These are phyloP conservation scores for Chloroceryle inda DNA, from an alignment of 2,797 vertebrate genomes.

Conservation along the genomic window DNA sequence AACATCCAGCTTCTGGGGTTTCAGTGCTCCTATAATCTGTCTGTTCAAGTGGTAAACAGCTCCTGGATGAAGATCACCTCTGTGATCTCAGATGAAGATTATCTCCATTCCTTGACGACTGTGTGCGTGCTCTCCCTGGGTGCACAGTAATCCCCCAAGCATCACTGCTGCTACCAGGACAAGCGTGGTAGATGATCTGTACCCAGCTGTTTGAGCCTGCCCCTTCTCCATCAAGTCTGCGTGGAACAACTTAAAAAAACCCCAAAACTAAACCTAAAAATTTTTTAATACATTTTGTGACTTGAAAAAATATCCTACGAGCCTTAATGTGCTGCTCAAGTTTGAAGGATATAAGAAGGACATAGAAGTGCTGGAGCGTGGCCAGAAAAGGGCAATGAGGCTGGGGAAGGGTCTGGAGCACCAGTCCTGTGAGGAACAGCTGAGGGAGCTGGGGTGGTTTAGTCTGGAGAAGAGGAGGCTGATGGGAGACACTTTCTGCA, in stretches of 20 bases:
- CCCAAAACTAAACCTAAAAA: not conserved
- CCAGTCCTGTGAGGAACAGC: no score
- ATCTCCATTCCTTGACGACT: rapidly evolving
- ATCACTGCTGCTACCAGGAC: not conserved
- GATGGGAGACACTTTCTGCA: no score
- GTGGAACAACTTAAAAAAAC: not conserved
- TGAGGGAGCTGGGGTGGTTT: no score
- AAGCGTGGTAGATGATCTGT: not conserved
- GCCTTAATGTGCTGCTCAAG: not conserved
- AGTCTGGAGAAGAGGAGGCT: no score
- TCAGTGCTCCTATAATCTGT: not conserved
- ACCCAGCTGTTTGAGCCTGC: not conserved
- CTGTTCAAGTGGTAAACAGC: not conserved
- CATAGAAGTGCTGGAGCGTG: no score
- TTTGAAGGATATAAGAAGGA: not conserved
- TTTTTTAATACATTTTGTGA: not conserved
- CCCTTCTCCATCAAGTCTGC: not conserved
- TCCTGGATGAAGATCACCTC: not conserved
- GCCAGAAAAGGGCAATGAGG: no score
- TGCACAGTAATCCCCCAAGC: not conserved
- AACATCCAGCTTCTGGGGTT: not conserved
- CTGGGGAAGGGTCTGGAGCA: no score
- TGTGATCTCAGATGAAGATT: not conserved
- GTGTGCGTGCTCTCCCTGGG: rapidly evolving
- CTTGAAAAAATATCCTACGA: not conserved